Percentiles rank a stretch among this genome's conserved stretches.
Evolutionary conservation across 2,888 invertebrate species (phyloP).

Genomic region (Acrocyrtus sp.): DNA sequence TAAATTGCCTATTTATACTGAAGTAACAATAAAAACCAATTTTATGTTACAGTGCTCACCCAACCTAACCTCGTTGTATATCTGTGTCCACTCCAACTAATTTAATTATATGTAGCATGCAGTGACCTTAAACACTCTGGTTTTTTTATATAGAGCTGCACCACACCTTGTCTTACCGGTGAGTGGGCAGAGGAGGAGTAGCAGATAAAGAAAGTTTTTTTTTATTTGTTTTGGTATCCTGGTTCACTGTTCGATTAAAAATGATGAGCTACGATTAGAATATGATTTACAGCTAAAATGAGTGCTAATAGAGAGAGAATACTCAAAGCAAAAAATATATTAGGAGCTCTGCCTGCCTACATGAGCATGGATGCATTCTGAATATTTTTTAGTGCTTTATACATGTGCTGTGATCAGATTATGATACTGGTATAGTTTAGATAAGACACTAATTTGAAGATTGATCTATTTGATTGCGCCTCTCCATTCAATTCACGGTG

Average conservation of each 20-base stretch:
- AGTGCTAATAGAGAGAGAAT: neutral
- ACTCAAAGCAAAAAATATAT: no score
- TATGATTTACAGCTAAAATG: neutral
- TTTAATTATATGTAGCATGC: neutral
- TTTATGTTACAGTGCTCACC: neutral
- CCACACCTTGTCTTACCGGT: neutral
- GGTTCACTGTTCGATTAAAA: slow-evolving; percentile 10
- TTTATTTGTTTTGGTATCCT: neutral
- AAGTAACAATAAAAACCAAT: no score
- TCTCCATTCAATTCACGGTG: neutral
- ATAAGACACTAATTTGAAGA: neutral
- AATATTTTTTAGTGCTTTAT: neutral
- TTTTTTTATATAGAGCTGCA: neutral
- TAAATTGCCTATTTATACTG: no score
- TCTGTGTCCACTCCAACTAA: neutral
- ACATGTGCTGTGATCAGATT: no score
- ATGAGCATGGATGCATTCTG: neutral
- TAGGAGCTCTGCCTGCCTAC: no score
- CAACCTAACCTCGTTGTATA: neutral
- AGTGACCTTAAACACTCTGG: neutral
- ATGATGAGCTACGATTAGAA: neutral
- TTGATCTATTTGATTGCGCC: neutral
- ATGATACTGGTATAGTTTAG: no score
- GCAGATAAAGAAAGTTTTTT: slow-evolving; percentile 10
- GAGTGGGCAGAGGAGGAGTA: neutral